A percentile compares a stretch with the other conserved stretches of the same genome.
These are phyloP conservation scores for Picus viridis DNA, from an alignment of 2,797 vertebrate species.

Conservation along the genomic window DNA sequence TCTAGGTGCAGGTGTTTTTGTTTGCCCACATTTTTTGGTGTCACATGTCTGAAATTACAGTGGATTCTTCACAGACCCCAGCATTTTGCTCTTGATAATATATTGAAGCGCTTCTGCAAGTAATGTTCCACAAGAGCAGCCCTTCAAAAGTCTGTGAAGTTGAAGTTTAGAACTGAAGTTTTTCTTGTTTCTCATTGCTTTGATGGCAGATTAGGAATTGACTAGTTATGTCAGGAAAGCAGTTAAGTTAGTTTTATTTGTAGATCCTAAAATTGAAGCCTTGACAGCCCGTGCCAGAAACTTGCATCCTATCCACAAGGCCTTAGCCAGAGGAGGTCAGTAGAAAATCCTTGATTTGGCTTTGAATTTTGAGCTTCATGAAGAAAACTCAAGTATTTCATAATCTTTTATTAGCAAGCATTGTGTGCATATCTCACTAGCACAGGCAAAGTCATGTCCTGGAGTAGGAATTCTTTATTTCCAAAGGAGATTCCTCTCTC, in stretches of 20 bases:
- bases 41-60: not conserved
- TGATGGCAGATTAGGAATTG: not conserved
- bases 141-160: not conserved
- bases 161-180: not conserved
- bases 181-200: not conserved
- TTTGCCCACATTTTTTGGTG: not conserved
- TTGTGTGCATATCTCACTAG: not conserved
- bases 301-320: not conserved
- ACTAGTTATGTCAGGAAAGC: not conserved
- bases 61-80: not conserved
- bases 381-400: not conserved
- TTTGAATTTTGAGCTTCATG: not conserved
- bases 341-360: not conserved
- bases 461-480: slow-evolving; percentile 6
- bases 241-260: not conserved
- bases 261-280: not conserved
- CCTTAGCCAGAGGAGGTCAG: not conserved
- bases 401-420: not conserved
- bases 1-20: not conserved
- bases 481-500: not conserved
- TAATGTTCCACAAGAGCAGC: not conserved
- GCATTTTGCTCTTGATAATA: not conserved
- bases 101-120: not conserved
- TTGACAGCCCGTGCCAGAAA: not conserved
- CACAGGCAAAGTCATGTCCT: not conserved